Base-by-base conservation (phyloP, 2,113 vertebrate genomes). In the Pteropus alecto region DNA sequence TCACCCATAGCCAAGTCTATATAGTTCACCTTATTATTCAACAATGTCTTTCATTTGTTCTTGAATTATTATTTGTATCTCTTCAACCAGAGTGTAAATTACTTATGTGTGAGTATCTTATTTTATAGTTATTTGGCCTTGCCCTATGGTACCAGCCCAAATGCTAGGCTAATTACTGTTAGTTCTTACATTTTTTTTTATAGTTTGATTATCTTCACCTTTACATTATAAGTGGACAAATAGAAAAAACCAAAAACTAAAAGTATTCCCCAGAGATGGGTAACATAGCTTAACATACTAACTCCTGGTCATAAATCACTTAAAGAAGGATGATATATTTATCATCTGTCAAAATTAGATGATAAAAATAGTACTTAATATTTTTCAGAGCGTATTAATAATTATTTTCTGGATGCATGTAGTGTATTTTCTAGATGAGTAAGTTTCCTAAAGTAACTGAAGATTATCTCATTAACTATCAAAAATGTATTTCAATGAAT, bases 401-500 rank as follows among this genome's bases (percentile, higher is more conserved):
- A 13, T 74, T 35, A 56, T 67, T 82, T 89, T 89, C 46, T 92
- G 51, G 22, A 82, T 82, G 61, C n/a, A 68, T 68, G 5, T 85
- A 86, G 58, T 93, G 3, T 65, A 61, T 91, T 91, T 93, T 93
- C 54, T 70, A 91, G 63, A 84, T 79, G 33, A 93, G 56, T 60
- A 79, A 46, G 21, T 68, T 83, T 90, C 83, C 60, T 76, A 78
- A 92, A 92, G 8, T 79, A 94, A 90, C 43, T 84, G 46, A 95
- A 93, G 43, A n/a, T 65, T 94, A 58, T 46, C 51, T 51, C 58
- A 93, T 76, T 90, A 90, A 24, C 11, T 48, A 68, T 92, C 61
- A 89, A 84, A 92, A 83, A 77, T 92, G 6, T 87, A 73, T 73
- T 94, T 92, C 63, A 92, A 76, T 86, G 14, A 89, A 83, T 16